phyloP scores from a whole-genome alignment of 2,888 invertebrate genomes.

The Lepeophtheirus nordmannii region DNA sequence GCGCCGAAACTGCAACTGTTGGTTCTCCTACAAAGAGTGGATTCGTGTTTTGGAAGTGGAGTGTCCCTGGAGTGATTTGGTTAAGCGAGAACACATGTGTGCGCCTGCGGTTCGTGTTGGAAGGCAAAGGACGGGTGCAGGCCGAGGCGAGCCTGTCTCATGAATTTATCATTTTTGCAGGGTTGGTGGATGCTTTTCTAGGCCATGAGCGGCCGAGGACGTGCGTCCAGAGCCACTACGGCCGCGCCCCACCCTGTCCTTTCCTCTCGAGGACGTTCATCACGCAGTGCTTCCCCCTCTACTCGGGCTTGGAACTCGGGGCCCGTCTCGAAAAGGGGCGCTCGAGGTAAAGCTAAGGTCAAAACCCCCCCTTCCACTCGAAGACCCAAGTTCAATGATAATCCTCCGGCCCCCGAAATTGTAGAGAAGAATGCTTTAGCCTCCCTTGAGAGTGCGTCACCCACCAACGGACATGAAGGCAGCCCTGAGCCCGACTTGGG shows the following conservation, averaged over 20 bases:
- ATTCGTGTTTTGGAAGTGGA: no score
- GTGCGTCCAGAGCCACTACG: not conserved
- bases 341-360: not conserved
- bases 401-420: conserved; percentile 23
- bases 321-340: not conserved
- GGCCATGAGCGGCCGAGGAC: conserved; percentile 4
- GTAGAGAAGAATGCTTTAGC: conserved; percentile 15
- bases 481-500: no score
- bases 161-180: no score
- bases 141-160: no score
- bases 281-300: not conserved
- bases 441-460: not conserved
- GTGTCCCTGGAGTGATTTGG: no score
- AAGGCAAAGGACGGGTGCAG: no score
- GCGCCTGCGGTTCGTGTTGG: no score
- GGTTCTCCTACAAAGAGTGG: no score
- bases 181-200: not conserved
- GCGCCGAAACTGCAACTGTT: no score
- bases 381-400: conserved; percentile 20
- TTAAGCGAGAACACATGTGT: no score
- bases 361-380: not conserved
- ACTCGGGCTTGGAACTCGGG: not conserved
- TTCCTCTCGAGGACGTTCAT: not conserved
- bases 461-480: no score
- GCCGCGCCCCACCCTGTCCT: no score